phyloP scores from a whole-genome alignment of 2,113 vertebrate genomes.

The Heteronetta atricapilla region DNA sequence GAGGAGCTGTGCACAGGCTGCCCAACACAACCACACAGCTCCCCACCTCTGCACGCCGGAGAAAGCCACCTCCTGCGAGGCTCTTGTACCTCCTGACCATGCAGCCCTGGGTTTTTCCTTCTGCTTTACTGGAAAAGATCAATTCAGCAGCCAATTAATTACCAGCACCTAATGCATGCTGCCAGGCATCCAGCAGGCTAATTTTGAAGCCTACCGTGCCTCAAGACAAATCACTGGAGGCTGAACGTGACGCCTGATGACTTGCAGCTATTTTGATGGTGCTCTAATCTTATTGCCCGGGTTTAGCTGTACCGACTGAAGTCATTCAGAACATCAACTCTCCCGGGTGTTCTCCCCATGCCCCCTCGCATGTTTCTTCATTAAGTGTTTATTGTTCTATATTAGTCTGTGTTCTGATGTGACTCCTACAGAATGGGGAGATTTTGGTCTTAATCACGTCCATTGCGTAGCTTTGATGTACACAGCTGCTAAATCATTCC shows the following conservation, averaged over 20 bases:
- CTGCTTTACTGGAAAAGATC: conserved; percentile 40
- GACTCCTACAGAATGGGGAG: neutral
- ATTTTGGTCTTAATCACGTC: neutral
- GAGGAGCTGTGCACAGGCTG: neutral
- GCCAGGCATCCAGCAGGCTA: conserved; percentile 26
- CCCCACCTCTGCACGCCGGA: neutral
- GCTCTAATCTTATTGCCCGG: neutral
- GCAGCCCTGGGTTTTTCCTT: neutral
- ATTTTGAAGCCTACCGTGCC: conserved; percentile 3
- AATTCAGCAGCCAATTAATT: conserved; percentile 59
- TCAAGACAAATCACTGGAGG: conserved; percentile 14
- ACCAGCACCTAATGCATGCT: neutral
- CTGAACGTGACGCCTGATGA: neutral
- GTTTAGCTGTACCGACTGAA: neutral
- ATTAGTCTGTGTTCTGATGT: neutral
- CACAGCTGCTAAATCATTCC: neutral
- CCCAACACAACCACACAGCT: neutral
- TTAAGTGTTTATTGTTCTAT: neutral
- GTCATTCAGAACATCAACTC: neutral
- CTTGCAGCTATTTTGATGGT: conserved; percentile 18
- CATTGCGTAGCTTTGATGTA: neutral
- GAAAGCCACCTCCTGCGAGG: fast-evolving
- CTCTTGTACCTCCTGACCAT: neutral
- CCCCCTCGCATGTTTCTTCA: neutral
- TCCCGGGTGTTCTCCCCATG: neutral